Base-by-base conservation (phyloP, 2,797 vertebrate genomes). In the Gephyroberyx darwinii region DNA sequence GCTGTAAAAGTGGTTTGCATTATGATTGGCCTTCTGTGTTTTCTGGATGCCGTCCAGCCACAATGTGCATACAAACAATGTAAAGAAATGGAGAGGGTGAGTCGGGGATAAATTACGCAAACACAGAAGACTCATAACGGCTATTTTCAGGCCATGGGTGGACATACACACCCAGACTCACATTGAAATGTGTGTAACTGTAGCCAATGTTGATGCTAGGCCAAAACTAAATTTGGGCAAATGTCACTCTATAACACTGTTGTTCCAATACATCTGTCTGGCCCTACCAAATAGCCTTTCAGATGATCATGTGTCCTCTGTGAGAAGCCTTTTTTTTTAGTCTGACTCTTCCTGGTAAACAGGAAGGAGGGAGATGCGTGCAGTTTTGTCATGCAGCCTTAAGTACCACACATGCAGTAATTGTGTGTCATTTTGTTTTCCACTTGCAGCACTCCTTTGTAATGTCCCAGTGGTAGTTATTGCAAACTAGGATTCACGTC, bases 381-480 rank as follows among this genome's bases (percentile, higher is more conserved):
- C 72, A 81, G 80, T 88, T 84, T 80, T 68, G 56, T 82, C 65
- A 59, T 83, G 78, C 82, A 84, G 91, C 92, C 93, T 93, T 93
- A 92, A 71, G 63, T 70, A 39, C 78, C 63, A 47, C 77, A 80
- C 73, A 89, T 89, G 90, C 86, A 89, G 85, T 76, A 75, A 63
- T 68, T 30, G 43, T 82, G 76, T 88, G 26, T 73, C 33, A 8
- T 54, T n/a, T 13, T 56, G 39, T 13, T 63, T 64, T 77, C 5
- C 13, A 56, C 72, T 74, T 60, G 68, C 74, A 64, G 80, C 69
- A 60, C 53, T 57, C 59, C 19, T 52, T 72, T 35, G 51, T 54
- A 22, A 58, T 51, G 56, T 65, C 59, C 59, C 10, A 14, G 16
- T 16, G 22, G 10, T 26, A 16, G 45, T 61, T 71, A 47, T 71